Percentiles rank a stretch among this genome's conserved stretches.
Conservation (phyloP, 2,797 vertebrate species). For the Lagocephalus sceleratus region DNA sequence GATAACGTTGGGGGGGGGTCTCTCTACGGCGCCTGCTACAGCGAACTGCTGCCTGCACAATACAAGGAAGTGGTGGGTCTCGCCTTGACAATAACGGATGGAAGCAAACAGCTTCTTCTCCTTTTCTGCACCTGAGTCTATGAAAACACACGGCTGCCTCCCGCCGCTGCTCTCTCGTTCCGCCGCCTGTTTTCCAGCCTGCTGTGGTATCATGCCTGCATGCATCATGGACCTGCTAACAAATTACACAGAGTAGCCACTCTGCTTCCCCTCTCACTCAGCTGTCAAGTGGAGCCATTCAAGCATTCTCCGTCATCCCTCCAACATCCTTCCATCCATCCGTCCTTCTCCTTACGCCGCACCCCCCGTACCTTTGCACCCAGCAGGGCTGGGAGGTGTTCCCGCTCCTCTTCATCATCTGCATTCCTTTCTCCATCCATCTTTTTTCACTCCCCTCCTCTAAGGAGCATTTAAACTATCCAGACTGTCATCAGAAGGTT, state of each 20-base stretch:
- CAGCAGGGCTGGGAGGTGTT: constrained; percentile 35
- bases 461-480: neutral
- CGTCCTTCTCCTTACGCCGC: constrained; percentile 17
- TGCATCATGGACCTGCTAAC: constrained; percentile 74
- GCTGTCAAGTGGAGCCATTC: constrained; percentile 76
- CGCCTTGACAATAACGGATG: constrained; percentile 7
- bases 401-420: constrained; percentile 28
- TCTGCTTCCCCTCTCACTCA: constrained; percentile 75
- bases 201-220: constrained; percentile 68
- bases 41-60: too few species aligned
- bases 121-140: constrained; percentile 51
- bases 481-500: neutral
- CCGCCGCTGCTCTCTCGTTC: constrained; percentile 13
- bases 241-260: constrained; percentile 77
- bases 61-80: neutral
- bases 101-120: constrained; percentile 13
- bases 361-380: constrained; percentile 33
- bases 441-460: too few species aligned
- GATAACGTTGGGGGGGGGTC: constrained; percentile 4
- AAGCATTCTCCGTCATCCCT: constrained; percentile 56
- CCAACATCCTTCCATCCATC: constrained; percentile 21
- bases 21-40: constrained; percentile 27
- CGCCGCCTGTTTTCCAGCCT: constrained; percentile 10
- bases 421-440: constrained; percentile 37
- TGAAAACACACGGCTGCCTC: constrained; percentile 33